A percentile compares a stretch with the other conserved stretches of the same genome.
Evolutionary conservation across 2,888 invertebrate species (phyloP).

Genomic region (Apodemia duryi): DNA sequence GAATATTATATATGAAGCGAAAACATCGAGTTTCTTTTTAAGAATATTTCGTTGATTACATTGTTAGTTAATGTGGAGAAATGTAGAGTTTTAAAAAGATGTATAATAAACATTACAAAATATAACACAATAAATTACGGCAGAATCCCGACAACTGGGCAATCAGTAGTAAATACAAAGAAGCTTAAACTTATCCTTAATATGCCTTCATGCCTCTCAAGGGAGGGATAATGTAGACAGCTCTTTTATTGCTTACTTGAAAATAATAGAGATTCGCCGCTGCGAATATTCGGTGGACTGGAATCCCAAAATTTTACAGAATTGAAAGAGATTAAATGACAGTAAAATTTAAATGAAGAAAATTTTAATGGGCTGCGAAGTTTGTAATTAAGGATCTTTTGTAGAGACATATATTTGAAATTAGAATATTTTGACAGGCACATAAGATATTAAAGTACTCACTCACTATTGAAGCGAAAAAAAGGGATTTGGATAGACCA

Average conservation of each 20-base stretch:
- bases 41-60: no score
- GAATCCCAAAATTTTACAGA: not conserved
- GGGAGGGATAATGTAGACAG: not conserved
- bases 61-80: no score
- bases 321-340: not conserved
- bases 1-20: no score
- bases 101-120: not conserved
- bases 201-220: not conserved
- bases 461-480: no score
- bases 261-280: constrained; percentile 1
- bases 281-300: not conserved
- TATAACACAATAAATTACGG: not conserved
- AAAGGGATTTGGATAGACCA: no score
- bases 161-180: not conserved
- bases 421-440: no score
- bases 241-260: constrained; percentile 1
- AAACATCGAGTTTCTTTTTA: no score
- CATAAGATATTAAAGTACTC: no score
- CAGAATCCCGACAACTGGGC: not conserved
- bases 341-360: not conserved
- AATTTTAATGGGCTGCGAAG: no score
- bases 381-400: no score
- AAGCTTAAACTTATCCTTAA: not conserved
- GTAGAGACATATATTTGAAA: no score
- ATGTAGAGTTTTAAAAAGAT: no score